Evolutionary conservation across 1,140 invertebrate genomes (phyloP).

Genomic region (Philopotamus ludificatus): DNA sequence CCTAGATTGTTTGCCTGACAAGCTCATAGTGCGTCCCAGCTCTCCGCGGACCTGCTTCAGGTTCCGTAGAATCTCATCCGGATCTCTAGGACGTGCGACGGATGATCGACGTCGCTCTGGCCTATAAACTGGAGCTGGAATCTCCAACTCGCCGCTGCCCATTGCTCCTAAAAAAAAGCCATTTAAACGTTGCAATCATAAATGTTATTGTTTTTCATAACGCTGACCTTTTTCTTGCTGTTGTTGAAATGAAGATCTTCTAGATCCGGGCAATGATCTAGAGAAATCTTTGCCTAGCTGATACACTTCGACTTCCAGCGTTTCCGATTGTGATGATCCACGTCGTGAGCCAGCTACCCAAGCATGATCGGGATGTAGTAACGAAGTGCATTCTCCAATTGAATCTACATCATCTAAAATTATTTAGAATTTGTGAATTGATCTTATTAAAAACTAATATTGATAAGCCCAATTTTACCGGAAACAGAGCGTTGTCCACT

Average conservation of each 20-base stretch:
- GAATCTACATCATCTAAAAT: constrained; percentile 66
- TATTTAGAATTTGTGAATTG: not conserved
- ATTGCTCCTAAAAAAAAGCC: constrained; percentile 27
- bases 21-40: constrained; percentile 74
- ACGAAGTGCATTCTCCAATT: constrained; percentile 68
- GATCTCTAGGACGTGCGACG: constrained; percentile 74
- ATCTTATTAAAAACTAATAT: not conserved
- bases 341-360: constrained; percentile 72
- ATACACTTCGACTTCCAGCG: constrained; percentile 80
- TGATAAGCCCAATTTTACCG: constrained; percentile 50
- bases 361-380: constrained; percentile 81
- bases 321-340: constrained; percentile 82
- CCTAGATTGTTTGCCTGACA: constrained; percentile 63
- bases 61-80: constrained; percentile 76
- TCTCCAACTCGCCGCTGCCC: constrained; percentile 53
- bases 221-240: constrained; percentile 53
- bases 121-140: constrained; percentile 59
- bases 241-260: constrained; percentile 79
- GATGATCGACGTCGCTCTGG: constrained; percentile 73
- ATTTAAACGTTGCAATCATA: not conserved
- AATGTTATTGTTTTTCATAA: too few relatives aligned
- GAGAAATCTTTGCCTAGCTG: constrained; percentile 83
- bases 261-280: constrained; percentile 76
- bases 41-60: constrained; percentile 78
- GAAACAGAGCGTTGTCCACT: constrained; percentile 68